Conservation (phyloP, 2,888 invertebrate species). For the Lasius fuliginosus region DNA sequence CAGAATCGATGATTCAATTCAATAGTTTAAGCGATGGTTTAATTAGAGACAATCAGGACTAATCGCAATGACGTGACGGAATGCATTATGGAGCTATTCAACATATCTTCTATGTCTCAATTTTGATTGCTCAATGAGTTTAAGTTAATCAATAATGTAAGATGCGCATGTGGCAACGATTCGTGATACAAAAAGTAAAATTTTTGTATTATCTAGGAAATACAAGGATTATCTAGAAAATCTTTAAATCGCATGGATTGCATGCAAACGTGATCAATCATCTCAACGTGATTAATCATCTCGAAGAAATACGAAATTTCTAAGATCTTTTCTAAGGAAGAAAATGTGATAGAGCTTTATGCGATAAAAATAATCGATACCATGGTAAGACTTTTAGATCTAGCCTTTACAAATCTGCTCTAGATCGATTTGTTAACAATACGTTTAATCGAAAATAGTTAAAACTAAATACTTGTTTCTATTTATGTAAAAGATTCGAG, state of each 20-base stretch:
- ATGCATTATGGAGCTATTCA: conserved; percentile 68
- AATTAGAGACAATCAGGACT: background rate
- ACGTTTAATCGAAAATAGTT: background rate
- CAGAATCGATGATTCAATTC: background rate
- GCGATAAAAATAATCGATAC: conserved; percentile 64
- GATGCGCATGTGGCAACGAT: background rate
- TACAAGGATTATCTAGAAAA: background rate
- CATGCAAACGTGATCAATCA: background rate
- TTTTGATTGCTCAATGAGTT: conserved; percentile 70
- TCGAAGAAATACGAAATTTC: background rate
- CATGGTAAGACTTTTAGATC: conserved; percentile 1
- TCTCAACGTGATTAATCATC: background rate
- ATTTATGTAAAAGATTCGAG: conserved; percentile 27
- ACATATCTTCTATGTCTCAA: conserved; percentile 67
- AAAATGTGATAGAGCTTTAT: conserved; percentile 7
- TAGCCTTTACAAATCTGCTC: background rate
- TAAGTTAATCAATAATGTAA: background rate
- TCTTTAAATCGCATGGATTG: background rate
- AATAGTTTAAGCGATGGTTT: background rate
- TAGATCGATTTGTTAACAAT: background rate
- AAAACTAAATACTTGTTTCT: background rate
- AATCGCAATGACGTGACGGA: background rate
- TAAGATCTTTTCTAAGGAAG: background rate
- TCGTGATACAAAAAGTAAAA: background rate
- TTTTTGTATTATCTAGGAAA: background rate